Evolutionary conservation across 2,113 vertebrate species (phyloP), one percentile per base, ranked within the genome.

Genomic region (Xyrauchen texanus): DNA sequence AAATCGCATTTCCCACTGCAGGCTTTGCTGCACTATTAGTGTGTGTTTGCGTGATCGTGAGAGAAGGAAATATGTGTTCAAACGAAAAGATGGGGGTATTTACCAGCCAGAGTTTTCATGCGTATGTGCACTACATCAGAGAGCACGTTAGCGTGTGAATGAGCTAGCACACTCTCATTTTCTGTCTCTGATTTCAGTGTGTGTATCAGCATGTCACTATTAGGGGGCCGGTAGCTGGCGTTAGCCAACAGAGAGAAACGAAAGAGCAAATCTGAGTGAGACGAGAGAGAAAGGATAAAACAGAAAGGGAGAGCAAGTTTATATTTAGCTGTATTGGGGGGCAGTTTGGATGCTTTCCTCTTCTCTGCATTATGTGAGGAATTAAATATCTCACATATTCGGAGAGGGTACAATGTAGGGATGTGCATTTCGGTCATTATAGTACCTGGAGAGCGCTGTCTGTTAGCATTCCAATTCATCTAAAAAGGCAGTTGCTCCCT

Each of bases 281-380:
- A 57, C 61, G 72, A 62, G 72, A 77, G 77, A 55, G 78, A 45
- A 57, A 52, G 51, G 9, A 81, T 12, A 51, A 45, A 42, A 66
- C 62, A 42, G n/a, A n/a, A 34, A 52, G 64, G 1, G 2, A 76
- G 44, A 60, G 65, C 34, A 12, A 21, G 45, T 55, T 87, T 86
- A 85, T 84, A 88, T 90, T 87, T 89, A 90, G 88, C 78, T 11
- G 10, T 13, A 21, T 13, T 44, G 53, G 73, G 64, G 74, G 61
- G 82, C 87, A 85, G 70, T 70, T 46, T 52, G 61, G 63, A 45
- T 51, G 57, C 44, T 72, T 63, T 66, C 63, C 53, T 15, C 45
- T 8, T 65, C 69, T 49, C 62, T 67, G 68, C 79, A 44, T 21
- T 53, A 8, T 47, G 12, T 47, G 67, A 72, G 61, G 53, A 83